These are phyloP conservation scores for Anguilla japonica DNA, from an alignment of 2,113 vertebrate species.

Conservation along the genomic window DNA sequence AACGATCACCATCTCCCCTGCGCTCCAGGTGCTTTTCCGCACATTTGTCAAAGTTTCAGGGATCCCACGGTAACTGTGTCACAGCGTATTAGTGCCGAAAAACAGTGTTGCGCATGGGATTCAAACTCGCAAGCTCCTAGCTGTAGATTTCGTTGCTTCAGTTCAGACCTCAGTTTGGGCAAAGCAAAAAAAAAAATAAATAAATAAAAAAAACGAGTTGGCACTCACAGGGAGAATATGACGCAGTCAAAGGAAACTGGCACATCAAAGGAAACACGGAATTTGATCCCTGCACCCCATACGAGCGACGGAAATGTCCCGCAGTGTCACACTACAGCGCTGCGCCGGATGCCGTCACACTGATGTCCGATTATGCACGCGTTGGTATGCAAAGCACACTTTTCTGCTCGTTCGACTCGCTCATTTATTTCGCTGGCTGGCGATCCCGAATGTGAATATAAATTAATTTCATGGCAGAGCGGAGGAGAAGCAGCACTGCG, in stretches of 20 bases:
- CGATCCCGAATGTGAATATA: neutral
- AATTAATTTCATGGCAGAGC: neutral
- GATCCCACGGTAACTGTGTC: neutral
- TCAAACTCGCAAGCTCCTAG: neutral
- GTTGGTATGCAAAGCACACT: neutral
- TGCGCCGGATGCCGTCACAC: neutral
- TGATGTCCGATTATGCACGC: neutral
- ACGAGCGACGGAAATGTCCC: neutral
- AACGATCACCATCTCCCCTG: neutral
- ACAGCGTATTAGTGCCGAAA: neutral
- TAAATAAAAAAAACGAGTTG: conserved; percentile 2
- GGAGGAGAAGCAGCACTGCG: neutral
- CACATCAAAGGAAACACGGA: neutral
- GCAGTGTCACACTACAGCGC: neutral
- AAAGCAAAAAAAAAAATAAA: neutral
- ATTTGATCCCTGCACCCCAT: neutral
- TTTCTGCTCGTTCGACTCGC: neutral
- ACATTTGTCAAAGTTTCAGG: neutral
- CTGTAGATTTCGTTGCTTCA: neutral
- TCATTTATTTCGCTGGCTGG: neutral
- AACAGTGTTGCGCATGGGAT: neutral
- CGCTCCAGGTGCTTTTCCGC: neutral
- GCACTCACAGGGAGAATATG: neutral
- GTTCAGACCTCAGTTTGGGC: neutral
- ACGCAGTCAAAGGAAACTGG: no score